phyloP scores from a whole-genome alignment of 2,888 invertebrate genomes.

The Thyatira batis region DNA sequence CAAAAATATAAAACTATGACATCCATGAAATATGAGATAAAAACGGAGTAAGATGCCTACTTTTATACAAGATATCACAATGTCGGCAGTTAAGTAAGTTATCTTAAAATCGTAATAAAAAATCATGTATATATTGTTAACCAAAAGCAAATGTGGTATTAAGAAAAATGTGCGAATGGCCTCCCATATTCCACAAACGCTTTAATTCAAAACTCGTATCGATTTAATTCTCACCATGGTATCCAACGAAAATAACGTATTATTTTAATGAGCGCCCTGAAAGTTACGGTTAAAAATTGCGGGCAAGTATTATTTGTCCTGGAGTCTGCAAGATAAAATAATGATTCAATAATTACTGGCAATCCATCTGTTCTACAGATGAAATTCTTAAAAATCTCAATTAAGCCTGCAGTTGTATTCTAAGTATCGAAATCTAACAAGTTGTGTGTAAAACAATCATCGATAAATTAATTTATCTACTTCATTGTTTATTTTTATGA shows the following conservation, averaged over 20 bases:
- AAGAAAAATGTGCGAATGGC: too few species aligned
- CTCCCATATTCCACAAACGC: too few species aligned
- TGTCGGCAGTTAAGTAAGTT: slow-evolving; percentile 43
- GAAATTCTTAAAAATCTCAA: slow-evolving; percentile 3
- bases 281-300: slow-evolving; percentile 10
- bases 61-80: slow-evolving; percentile 36
- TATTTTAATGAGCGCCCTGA: too few species aligned
- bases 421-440: slow-evolving; percentile 54
- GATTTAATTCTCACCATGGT: too few species aligned
- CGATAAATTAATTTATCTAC: slow-evolving; percentile 75
- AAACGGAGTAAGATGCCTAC: slow-evolving; percentile 10
- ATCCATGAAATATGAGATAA: background rate
- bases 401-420: slow-evolving; percentile 17
- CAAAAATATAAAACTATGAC: too few species aligned
- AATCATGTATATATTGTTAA: background rate
- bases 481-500: slow-evolving; percentile 84
- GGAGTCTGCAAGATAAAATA: background rate
- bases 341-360: background rate
- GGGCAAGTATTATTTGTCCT: slow-evolving; percentile 34
- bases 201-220: too few species aligned
- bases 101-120: slow-evolving; percentile 23
- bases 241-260: too few species aligned
- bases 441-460: slow-evolving; percentile 65
- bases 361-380: background rate
- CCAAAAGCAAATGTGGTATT: too few species aligned